phyloP scores from a whole-genome alignment of 2,113 vertebrate species.

The Clarias magur region DNA sequence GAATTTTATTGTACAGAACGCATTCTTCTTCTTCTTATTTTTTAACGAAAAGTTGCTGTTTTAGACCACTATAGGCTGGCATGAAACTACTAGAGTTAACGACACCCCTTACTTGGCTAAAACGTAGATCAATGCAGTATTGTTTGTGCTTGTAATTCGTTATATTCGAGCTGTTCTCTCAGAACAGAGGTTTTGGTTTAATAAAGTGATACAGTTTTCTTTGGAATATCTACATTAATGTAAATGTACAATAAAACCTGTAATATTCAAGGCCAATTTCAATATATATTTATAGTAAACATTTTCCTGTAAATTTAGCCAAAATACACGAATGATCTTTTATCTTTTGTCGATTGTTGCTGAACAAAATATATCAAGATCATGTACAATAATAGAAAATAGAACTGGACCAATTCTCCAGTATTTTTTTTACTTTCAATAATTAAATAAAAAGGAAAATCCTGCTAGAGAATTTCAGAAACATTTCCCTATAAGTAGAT shows the following conservation, averaged over 20 bases:
- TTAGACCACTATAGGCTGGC: not conserved
- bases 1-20: not conserved
- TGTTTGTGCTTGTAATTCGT: not conserved
- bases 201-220: not conserved
- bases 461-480: not conserved
- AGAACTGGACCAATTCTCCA: not conserved
- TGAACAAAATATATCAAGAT: not conserved
- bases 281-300: not conserved
- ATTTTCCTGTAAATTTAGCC: not conserved
- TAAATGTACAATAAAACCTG: not conserved
- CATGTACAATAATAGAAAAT: not conserved
- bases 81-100: not conserved
- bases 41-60: not conserved
- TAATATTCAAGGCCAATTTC: not conserved
- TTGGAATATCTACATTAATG: not conserved
- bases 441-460: not conserved
- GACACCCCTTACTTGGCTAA: not conserved
- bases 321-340: not conserved
- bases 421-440: not conserved
- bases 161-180: not conserved
- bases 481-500: not conserved
- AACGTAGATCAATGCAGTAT: not conserved
- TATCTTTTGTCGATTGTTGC: not conserved
- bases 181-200: not conserved
- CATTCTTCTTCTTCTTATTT: no score